Base-by-base conservation (phyloP, 2,888 invertebrate genomes). In the Drosophila suboccidentalis region DNA sequence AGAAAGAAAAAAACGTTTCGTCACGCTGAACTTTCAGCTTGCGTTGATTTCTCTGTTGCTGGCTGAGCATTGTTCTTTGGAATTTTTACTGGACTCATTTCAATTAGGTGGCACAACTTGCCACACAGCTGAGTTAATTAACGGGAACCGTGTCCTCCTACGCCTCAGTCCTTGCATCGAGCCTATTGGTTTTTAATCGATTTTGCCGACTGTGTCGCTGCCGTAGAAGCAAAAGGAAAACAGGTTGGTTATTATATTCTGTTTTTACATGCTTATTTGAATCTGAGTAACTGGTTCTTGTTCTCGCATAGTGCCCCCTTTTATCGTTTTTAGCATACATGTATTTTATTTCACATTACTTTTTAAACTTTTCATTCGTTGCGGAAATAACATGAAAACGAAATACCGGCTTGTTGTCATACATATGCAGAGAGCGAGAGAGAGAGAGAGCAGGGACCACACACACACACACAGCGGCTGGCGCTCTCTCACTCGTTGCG, bases 391-490 rank as follows among this genome's bases (percentile, higher is more conserved):
- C 62, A 67, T 65, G 67, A 80, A 70, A 80, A 71, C 75, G 79
- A 80, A 89, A 87, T 86, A 86, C 86, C 86, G 86, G 86, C 86
- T 86, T 86, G 89, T 84, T 89, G 87, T 89, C 77, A 81, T 76
- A 64, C 36, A 54, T 62, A 71, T 81, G 63, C 68, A 58, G 38
- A 55, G 59, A 43, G 50, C 36, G 47, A 55, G 53, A 60, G 47
- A 53, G 10, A 22, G 49, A 39, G 46, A 46, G 65, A 51, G 46
- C 26, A 43, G 17, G 5, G n/a, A 10, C 17, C 50, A 50, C 43
- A 38, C 57, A 58, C 22, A 57, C 36, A 41, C 15, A 13, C n/a
- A 26, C 26, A 44, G 44, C 32, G 54, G 29, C 49, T 34, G 41
- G 41, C 60, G 49, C 26, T 60, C 29, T 19, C 63, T 55, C 61